Base-by-base conservation (phyloP, 2,888 invertebrate species). In the Arrhopalites spinosus region DNA sequence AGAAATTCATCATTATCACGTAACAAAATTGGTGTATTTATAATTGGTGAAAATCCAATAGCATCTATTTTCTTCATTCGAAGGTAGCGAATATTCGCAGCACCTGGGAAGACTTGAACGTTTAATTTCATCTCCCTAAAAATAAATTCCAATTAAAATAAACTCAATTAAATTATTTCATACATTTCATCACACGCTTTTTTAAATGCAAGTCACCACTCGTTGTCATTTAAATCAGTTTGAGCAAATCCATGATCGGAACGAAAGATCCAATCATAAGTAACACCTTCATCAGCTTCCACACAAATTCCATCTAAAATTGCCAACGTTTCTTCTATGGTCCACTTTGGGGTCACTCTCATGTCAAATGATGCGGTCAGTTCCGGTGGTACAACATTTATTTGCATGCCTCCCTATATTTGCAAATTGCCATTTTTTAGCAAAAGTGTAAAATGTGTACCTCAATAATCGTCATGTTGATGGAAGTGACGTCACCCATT, bases 331-430 rank as follows among this genome's bases (percentile, higher is more conserved):
- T 89, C 86, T 0, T 85, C 86, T 64, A 90, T 88, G 82, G 91
- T 88, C 7, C 89, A 88, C 1, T 89, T 88, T 0, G 90, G 89
- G 0, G 91, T 90, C 27, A 94, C 85, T 66, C 95, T 89, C 73
- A 91, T 87, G 85, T 93, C 93, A 84, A 93, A 92, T 77, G 91
- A 89, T 0, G 90, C 91, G 0, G 88, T 88, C 79, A 96, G 86
- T 64, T 92, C 91, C 0, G 98, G 97, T 23, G 75, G 75, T 36
- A 98, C 90, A 0, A 97, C 95, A 86, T 97, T 97, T 1, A 90
- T 89, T 87, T 96, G 96, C 0, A 95, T 90, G 7, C 97, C 97
- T 77, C 96, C 96, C 86, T 88, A 36, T n/a, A n/a, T n/a, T n/a
- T n/a, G n/a, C n/a, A n/a, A n/a, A n/a, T n/a, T n/a, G n/a, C n/a